Conservation (phyloP, 1,140 invertebrate species). For the Contarinia nasturtii region DNA sequence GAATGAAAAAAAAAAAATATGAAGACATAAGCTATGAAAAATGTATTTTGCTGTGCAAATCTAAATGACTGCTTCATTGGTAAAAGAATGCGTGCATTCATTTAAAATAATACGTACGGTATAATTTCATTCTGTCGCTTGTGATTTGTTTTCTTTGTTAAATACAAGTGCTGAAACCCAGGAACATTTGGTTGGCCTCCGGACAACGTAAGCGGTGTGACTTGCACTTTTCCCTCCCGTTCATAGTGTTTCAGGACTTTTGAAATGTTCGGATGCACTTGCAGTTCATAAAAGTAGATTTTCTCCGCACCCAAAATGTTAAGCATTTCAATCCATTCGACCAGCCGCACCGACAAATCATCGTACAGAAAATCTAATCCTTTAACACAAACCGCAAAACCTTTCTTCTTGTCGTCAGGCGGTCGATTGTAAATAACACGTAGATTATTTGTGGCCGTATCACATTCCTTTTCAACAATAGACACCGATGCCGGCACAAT, state of each 20-base stretch:
- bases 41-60: too few species aligned
- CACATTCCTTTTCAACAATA: constrained; percentile 66
- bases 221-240: constrained; percentile 50
- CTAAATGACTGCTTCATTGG: too few species aligned
- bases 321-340: constrained; percentile 91
- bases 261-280: constrained; percentile 76
- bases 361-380: constrained; percentile 80
- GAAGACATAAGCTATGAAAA: too few species aligned
- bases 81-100: too few species aligned
- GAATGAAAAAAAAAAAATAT: too few species aligned
- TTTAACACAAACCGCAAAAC: constrained; percentile 90
- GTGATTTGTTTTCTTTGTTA: constrained; percentile 75
- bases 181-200: constrained; percentile 82
- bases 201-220: constrained; percentile 73
- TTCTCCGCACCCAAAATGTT: constrained; percentile 76
- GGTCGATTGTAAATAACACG: constrained; percentile 64
- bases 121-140: constrained; percentile 90
- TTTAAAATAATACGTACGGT: too few species aligned
- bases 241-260: constrained; percentile 74
- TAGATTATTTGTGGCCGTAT: constrained; percentile 72
- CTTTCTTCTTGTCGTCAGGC: constrained; percentile 39
- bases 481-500: constrained; percentile 68
- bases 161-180: constrained; percentile 69
- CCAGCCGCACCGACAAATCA: constrained; percentile 68
- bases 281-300: constrained; percentile 80